Conservation (phyloP, 2,888 invertebrate species). For the Agapetus fuscipes region DNA sequence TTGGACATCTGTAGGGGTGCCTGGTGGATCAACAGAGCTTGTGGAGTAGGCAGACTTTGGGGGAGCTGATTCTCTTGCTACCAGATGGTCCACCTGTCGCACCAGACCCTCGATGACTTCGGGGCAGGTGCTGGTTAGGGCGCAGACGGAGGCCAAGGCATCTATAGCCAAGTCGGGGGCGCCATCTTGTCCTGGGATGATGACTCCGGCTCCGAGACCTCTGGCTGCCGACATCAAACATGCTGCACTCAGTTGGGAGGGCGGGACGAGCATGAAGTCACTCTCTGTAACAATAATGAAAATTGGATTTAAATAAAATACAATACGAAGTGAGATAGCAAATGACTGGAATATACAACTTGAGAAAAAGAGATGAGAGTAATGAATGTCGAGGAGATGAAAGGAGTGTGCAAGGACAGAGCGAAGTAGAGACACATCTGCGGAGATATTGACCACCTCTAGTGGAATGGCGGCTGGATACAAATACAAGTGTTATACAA, state of each 20-base stretch:
- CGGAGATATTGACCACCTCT: too few relatives aligned
- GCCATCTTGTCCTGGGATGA: slow-evolving; percentile 25
- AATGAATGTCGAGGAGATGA: too few relatives aligned
- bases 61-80: slow-evolving; percentile 47
- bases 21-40: slow-evolving; percentile 32
- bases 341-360: too few relatives aligned
- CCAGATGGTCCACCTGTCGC: slow-evolving; percentile 48
- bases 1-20: slow-evolving; percentile 56
- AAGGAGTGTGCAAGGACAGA: too few relatives aligned
- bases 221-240: slow-evolving; percentile 60
- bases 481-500: too few relatives aligned
- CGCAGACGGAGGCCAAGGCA: slow-evolving; percentile 30
- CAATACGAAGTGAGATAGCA: too few relatives aligned
- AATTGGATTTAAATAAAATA: too few relatives aligned
- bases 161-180: slow-evolving; percentile 3
- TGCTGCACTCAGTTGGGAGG: slow-evolving; percentile 61
- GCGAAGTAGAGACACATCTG: too few relatives aligned
- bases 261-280: slow-evolving; percentile 59
- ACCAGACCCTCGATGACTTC: slow-evolving; percentile 46
- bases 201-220: slow-evolving; percentile 44
- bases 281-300: slow-evolving; percentile 45
- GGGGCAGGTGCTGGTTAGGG: slow-evolving; percentile 40
- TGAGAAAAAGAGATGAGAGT: too few relatives aligned
- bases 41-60: slow-evolving; percentile 30
- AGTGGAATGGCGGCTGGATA: too few relatives aligned